These are phyloP conservation scores for Tuta absoluta DNA, from an alignment of 2,888 invertebrate species.

Conservation along the genomic window DNA sequence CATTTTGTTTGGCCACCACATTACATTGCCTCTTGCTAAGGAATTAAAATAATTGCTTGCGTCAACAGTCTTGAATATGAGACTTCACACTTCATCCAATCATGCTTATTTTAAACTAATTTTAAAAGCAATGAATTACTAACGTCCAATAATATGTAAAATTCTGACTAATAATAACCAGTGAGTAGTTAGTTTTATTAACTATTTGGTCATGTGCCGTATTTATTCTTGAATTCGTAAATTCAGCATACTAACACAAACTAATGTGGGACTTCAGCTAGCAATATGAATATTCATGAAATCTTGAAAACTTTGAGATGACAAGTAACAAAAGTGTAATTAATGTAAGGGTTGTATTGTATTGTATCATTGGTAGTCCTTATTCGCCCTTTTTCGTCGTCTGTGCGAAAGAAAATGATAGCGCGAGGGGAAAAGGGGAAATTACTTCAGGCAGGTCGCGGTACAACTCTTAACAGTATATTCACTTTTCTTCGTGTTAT, in stretches of 20 bases:
- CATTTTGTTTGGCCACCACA: neutral
- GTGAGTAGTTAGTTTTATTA: neutral
- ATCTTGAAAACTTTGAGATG: too few species aligned
- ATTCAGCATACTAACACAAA: neutral
- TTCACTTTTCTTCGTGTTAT: neutral
- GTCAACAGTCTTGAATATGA: neutral
- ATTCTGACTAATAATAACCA: neutral
- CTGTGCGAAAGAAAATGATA: too few species aligned
- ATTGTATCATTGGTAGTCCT: too few species aligned
- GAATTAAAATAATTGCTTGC: conserved; percentile 3
- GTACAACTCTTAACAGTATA: too few species aligned
- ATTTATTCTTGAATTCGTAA: conserved; percentile 6
- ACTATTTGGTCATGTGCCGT: neutral
- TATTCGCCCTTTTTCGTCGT: too few species aligned
- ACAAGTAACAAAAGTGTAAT: too few species aligned
- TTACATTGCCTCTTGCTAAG: conserved; percentile 8
- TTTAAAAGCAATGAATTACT: neutral
- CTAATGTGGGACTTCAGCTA: neutral
- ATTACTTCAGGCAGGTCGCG: too few species aligned
- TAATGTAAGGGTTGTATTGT: too few species aligned
- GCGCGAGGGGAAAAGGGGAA: too few species aligned
- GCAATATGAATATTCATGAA: neutral
- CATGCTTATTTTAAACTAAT: neutral
- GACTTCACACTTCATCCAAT: neutral
- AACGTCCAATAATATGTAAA: neutral